Evolutionary conservation across 2,888 invertebrate species (phyloP), one percentile per base, ranked within the genome.

Genomic region (Aphrophora alni): DNA sequence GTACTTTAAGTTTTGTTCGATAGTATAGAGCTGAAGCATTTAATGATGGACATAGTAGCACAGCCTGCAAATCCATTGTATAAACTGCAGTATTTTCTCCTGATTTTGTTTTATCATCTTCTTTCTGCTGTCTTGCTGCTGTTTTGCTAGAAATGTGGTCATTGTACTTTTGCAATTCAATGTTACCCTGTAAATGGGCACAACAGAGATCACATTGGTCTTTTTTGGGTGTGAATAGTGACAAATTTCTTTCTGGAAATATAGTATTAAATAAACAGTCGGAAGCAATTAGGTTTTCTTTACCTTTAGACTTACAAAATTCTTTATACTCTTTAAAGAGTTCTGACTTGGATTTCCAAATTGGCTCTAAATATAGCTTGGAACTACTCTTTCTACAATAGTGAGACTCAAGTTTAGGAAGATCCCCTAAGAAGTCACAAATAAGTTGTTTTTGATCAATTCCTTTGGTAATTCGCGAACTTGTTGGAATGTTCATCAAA

Each of bases 181-280:
- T 21, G 33, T 76, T 76, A 17, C 76, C 76, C 17, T 14, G 25
- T 24, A 17, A 51, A 38, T 51, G 38, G 12, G 76, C 27, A 26
- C 76, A 76, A 25, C 76, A 76, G 7, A 51, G 17, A 51, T 76
- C 76, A 76, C 76, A 76, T 25, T 76, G 76, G 51, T 76, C 51
- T 26, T 76, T 76, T 33, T 76, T 76, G 14, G 76, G 76, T 8
- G 14, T n/a, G 33, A 33, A 33, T 33, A 33, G 33, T n/a, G 21
- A 21, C 68, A 68, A 68, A 24, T 68, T 68, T 4, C 68, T 68
- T 24, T 68, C 68, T 24, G n/a, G 5, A 68, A 68, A 68, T n/a
- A 68, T 24, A 21, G n/a, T 24, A 68, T 68, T 5, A 68, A 24
- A 68, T 68, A 68, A 68, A 68, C 68, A 68, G 24, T 21, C 24